Evolutionary conservation across 2,888 invertebrate genomes (phyloP), one percentile per base, ranked within the genome.

Genomic region (Conus canariensis): DNA sequence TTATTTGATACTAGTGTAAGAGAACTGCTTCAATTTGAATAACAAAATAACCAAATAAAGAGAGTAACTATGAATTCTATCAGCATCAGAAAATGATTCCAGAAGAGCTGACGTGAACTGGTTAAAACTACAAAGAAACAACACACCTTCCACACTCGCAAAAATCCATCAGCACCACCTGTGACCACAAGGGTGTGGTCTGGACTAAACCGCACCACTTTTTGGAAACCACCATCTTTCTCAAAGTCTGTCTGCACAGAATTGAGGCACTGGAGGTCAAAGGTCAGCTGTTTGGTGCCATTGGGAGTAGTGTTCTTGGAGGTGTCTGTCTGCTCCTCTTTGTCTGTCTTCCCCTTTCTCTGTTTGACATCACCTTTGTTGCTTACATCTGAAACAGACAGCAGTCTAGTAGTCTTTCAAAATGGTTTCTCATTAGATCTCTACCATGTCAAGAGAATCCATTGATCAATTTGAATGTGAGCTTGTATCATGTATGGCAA

Each of bases 131-230:
- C 4, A 45, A 45, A 45, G 45, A 45, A 64, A 7, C 64, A 64
- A 64, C 87, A 19, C 12, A 87, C 96, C 94, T 97, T 97, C 99
- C 99, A 99, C 16, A 99, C 96, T 90, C 99, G 97, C 67, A 99
- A 97, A 94, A 97, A 97, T 7, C 99, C 98, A 96, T 99, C 99
- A 0, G 98, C 98, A 60, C 99, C 99, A 85, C 98, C 99, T 0
- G 99, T 99, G 0, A 98, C 98, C 97, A 99, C 97, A 59, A 98
- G 95, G 94, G 97, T 97, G 14, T 98, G 98, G 95, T 97, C 97
- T 82, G 97, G 97, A 94, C 98, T 98, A 93, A 98, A 97, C 89
- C 98, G 97, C 22, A 99, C 98, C 90, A 98, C 98, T 95, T 99
- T 97, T 96, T 99, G 98, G 92, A 98, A 97, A 5, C 98, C 98